Evolutionary conservation across 1,140 invertebrate species (phyloP).

Genomic region (Drosophila malerkotliana): DNA sequence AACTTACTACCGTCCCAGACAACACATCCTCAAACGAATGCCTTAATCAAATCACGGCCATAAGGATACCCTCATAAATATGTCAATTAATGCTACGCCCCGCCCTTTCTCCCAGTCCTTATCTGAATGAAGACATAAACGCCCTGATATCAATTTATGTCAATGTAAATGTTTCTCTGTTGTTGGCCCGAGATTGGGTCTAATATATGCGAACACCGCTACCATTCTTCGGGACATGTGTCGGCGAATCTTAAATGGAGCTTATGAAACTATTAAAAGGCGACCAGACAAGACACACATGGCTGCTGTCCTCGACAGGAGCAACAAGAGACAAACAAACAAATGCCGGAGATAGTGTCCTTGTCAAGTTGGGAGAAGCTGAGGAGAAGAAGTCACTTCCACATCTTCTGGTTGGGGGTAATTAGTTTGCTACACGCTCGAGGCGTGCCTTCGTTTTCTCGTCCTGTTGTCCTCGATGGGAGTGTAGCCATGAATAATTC

Average conservation of each 20-base stretch:
- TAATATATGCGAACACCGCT: slow-evolving; percentile 60
- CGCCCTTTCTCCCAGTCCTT: slow-evolving; percentile 36
- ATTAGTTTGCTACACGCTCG: slow-evolving; percentile 77
- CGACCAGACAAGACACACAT: slow-evolving; percentile 56
- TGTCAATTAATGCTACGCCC: slow-evolving; percentile 75
- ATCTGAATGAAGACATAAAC: slow-evolving; percentile 79
- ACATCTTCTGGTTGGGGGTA: slow-evolving; percentile 53
- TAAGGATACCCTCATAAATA: slow-evolving; percentile 77
- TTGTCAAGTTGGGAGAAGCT: background rate
- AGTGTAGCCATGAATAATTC: slow-evolving; percentile 69
- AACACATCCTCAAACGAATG: slow-evolving; percentile 5
- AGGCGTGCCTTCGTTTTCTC: slow-evolving; percentile 55
- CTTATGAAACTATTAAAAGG: slow-evolving; percentile 84
- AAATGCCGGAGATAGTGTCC: slow-evolving; percentile 43
- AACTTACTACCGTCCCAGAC: background rate
- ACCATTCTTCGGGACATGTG: slow-evolving; percentile 69
- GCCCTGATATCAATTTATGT: slow-evolving; percentile 81
- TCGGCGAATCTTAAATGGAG: slow-evolving; percentile 84
- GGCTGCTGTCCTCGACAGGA: slow-evolving; percentile 39
- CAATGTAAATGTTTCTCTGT: slow-evolving; percentile 68
- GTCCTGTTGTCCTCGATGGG: slow-evolving; percentile 14
- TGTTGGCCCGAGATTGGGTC: slow-evolving; percentile 41
- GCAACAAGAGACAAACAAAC: slow-evolving; percentile 57
- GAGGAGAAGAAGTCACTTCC: background rate
- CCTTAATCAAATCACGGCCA: slow-evolving; percentile 73